phyloP scores from a whole-genome alignment of 1,140 invertebrate genomes.

The Globodera ellingtonae region DNA sequence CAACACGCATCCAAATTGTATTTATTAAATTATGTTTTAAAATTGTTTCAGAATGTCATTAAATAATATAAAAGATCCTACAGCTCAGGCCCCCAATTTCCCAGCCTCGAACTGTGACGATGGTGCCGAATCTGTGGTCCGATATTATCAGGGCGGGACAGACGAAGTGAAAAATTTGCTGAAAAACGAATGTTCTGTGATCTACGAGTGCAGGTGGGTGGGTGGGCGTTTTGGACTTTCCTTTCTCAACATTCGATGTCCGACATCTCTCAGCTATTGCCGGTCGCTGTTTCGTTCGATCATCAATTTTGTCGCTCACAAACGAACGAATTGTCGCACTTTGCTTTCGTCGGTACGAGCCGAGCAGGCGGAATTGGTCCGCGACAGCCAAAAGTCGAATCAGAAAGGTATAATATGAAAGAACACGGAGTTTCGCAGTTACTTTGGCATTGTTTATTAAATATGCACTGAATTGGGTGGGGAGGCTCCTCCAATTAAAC shows the following conservation, averaged over 20 bases:
- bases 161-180: constrained; percentile 41
- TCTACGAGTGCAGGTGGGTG: constrained; percentile 37
- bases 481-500: too few species aligned
- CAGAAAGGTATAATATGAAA: constrained; percentile 18
- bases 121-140: constrained; percentile 31
- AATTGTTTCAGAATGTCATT: constrained; percentile 28
- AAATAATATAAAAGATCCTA: constrained; percentile 39
- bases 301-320: constrained; percentile 40
- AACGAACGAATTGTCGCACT: constrained; percentile 40
- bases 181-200: constrained; percentile 37
- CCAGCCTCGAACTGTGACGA: constrained; percentile 13
- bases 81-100: constrained; percentile 29
- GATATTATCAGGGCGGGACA: constrained; percentile 31
- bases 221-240: constrained; percentile 10
- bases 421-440: neutral
- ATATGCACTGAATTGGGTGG: too few species aligned
- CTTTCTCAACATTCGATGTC: neutral
- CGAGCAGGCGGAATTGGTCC: constrained; percentile 22
- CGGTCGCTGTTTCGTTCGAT: constrained; percentile 36
- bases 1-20: too few species aligned
- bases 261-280: constrained; percentile 21
- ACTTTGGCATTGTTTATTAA: neutral
- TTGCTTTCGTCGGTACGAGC: constrained; percentile 24
- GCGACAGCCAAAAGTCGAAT: constrained; percentile 17
- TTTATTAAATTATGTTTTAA: neutral